These are phyloP conservation scores for Borostomias antarcticus DNA, from an alignment of 2,797 vertebrate species.

Conservation along the genomic window DNA sequence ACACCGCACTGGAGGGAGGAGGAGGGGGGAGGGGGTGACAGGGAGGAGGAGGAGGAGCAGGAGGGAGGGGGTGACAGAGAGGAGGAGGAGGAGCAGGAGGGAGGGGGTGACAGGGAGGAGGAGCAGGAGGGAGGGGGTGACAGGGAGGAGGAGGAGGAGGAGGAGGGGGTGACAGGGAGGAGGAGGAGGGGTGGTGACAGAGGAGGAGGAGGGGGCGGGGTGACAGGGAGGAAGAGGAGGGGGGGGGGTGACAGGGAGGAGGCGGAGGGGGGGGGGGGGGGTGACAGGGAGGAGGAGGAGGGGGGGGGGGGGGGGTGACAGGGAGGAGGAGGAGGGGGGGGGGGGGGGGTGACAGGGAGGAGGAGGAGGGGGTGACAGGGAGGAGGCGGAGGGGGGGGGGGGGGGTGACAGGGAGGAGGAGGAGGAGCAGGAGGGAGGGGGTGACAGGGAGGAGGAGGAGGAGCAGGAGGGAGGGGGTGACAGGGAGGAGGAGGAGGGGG, in stretches of 20 bases:
- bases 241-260: no score
- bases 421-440: background rate
- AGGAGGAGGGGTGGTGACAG: no score
- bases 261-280: background rate
- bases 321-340: background rate
- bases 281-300: background rate
- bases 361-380: background rate
- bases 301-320: background rate
- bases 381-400: background rate
- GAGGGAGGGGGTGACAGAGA: rapidly evolving
- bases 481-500: background rate
- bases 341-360: no score
- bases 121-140: no score
- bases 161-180: background rate
- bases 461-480: no score
- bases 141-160: background rate
- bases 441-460: rapidly evolving
- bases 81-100: background rate
- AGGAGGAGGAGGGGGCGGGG: background rate
- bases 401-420: background rate
- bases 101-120: background rate
- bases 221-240: background rate
- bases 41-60: background rate
- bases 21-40: background rate
- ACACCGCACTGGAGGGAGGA: slow-evolving; percentile 81